These are phyloP conservation scores for Typhlomys cinereus DNA, from an alignment of 2,113 vertebrate species.

Conservation along the genomic window DNA sequence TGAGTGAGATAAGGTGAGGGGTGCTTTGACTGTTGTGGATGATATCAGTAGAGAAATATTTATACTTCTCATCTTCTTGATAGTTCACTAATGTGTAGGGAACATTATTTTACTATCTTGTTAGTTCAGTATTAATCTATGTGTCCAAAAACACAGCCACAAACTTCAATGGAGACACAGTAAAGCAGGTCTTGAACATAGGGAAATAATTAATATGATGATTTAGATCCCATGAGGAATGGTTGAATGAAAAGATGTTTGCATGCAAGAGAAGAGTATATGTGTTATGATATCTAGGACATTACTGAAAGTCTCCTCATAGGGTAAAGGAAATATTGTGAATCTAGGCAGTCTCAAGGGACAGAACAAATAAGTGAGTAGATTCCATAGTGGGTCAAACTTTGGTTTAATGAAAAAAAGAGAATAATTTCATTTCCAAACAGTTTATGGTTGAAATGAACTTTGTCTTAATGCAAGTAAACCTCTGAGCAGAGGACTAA, in stretches of 20 bases:
- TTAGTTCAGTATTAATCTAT: neutral
- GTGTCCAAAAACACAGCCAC: neutral
- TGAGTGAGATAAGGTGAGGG: neutral
- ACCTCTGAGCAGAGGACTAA: neutral
- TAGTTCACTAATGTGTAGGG: no score
- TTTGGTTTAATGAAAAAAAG: neutral
- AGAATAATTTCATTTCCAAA: neutral
- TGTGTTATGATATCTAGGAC: neutral
- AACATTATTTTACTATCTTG: neutral
- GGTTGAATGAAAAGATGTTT: neutral
- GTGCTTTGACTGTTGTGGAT: neutral
- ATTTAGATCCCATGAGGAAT: neutral
- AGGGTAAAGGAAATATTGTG: neutral
- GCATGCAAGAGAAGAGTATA: neutral
- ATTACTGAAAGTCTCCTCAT: neutral
- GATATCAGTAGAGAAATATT: neutral
- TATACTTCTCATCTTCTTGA: neutral
- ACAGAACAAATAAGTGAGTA: neutral
- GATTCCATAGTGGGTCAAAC: neutral
- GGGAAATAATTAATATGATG: neutral
- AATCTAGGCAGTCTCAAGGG: neutral
- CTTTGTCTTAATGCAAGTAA: no score
- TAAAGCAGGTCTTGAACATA: neutral
- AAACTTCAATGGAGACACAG: neutral
- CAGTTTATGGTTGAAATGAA: neutral